Base-by-base conservation (phyloP, 2,113 vertebrate genomes). In the Spea bombifrons region DNA sequence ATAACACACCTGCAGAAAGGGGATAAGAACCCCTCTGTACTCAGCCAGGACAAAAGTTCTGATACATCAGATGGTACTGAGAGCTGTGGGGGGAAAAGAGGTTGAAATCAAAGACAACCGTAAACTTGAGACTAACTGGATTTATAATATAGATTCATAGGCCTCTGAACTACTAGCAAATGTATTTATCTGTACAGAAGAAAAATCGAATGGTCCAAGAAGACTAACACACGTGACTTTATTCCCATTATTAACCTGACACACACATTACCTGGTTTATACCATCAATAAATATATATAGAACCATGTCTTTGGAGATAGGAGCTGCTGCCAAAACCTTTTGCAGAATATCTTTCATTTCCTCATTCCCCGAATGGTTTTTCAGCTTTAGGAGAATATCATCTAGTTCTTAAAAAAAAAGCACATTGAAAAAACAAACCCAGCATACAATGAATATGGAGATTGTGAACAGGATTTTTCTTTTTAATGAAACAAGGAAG, bases 211-310 rank as follows among this genome's bases (percentile, higher is more conserved):
- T 30, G 1, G 30, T 30, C 30, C 30, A 30, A 30, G 30, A 30
- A 30, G 30, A 30, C 30, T 30, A 30, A 30, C 30, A 30, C 30
- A 30, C 30, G 30, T 52, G 50, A 52, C 50, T 52, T 52, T 52
- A 3, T 52, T 6, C 50, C 9, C 9, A 10, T 52, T 10, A 52
- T 52, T 52, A 10, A 52, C 50, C 1, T 59, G 55, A 30, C 55
- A 59, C 10, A 59, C 15, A 52, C 9, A 52, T 65, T 64, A 79
- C 76, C 76, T 79, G 76, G 15, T 79, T 79, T 79, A 73, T 63
- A 47, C 61, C 70, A 79, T 79, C 76, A 57, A 79, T 73, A 57
- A 79, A 79, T 73, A 79, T 30, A 55, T 53, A 78, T 9, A 63
- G 50, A 44, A 61, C 3, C 9, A 46, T 48, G 15, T 57, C 5